phyloP scores from a whole-genome alignment of 2,797 vertebrate genomes.

The Rhinichthys osculus region DNA sequence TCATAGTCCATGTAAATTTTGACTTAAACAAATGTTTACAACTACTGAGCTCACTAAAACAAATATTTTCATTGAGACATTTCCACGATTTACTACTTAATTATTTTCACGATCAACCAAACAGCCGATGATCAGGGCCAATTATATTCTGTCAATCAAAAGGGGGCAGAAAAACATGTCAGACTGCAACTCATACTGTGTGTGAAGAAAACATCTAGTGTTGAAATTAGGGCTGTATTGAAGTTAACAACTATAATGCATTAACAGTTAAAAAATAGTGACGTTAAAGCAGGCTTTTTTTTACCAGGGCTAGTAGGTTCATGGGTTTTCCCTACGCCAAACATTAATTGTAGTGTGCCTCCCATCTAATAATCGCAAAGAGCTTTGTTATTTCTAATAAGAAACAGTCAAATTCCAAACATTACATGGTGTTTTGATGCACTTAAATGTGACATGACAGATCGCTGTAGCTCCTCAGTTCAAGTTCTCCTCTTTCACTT shows the following conservation, averaged over 20 bases:
- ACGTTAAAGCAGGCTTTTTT: neutral
- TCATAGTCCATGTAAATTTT: conserved; percentile 24
- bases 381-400: no score
- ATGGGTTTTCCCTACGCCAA: no score
- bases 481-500: no score
- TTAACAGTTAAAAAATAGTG: neutral
- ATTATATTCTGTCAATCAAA: neutral
- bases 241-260: neutral
- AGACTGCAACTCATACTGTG: neutral
- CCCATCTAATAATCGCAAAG: no score
- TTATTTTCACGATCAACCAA: neutral
- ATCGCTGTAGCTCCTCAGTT: no score
- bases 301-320: neutral
- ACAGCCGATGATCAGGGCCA: neutral
- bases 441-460: no score
- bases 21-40: neutral
- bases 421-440: no score
- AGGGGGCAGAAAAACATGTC: neutral
- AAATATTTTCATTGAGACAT: neutral
- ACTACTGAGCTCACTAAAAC: neutral
- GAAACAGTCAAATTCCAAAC: no score
- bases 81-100: neutral
- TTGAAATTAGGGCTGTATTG: neutral
- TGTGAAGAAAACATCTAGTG: neutral
- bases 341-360: no score